phyloP scores from a whole-genome alignment of 2,888 invertebrate genomes.

The Opisthograptis luteolata region DNA sequence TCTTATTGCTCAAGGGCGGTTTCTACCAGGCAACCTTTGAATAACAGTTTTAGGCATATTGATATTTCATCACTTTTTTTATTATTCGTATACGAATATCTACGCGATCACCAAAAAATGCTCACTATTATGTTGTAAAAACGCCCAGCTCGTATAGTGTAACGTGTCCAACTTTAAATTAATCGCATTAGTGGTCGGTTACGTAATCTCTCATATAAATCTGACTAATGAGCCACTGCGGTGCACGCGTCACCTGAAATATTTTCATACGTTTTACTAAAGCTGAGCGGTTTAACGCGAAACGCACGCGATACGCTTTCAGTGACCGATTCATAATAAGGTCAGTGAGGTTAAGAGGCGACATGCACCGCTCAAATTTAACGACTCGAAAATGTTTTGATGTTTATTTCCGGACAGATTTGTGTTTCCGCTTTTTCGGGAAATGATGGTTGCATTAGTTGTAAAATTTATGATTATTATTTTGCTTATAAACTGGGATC shows the following conservation, averaged over 20 bases:
- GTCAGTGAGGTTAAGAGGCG: conserved; percentile 24
- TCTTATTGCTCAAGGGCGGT: too few species aligned
- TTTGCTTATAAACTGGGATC: too few species aligned
- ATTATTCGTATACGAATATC: too few species aligned
- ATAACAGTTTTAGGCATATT: too few species aligned
- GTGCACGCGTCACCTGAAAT: conserved; percentile 37
- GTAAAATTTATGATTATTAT: too few species aligned
- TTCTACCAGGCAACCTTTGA: too few species aligned
- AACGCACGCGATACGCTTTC: conserved; percentile 32
- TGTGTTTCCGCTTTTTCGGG: conserved; percentile 8
- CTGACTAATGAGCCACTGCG: conserved; percentile 39
- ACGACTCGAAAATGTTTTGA: neutral
- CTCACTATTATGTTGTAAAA: conserved; percentile 9
- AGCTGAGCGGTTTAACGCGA: conserved; percentile 29
- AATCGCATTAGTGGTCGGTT: conserved; percentile 34
- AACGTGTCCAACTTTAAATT: conserved; percentile 31
- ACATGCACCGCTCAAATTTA: conserved; percentile 3
- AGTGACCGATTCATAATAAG: conserved; percentile 32
- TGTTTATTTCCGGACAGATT: conserved; percentile 5
- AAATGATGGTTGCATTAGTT: too few species aligned
- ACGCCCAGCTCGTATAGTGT: conserved; percentile 21
- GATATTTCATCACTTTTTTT: too few species aligned
- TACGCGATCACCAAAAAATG: too few species aligned
- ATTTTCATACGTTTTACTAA: conserved; percentile 36
- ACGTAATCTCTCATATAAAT: conserved; percentile 39